phyloP scores from a whole-genome alignment of 2,797 vertebrate genomes.

The Mormyrops boulengeri region DNA sequence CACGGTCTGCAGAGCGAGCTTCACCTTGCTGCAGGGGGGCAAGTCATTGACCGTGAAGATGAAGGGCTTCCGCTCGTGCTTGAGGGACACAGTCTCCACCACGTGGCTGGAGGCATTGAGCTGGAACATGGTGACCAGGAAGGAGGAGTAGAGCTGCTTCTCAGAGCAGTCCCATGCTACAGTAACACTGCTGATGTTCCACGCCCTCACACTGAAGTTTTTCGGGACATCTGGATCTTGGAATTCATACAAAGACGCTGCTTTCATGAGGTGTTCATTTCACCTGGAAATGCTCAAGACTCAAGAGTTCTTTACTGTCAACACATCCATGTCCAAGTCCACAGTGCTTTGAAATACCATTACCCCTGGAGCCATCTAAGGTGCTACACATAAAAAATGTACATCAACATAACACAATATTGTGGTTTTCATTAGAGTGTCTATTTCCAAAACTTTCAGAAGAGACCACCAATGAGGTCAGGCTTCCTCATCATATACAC shows the following conservation, averaged over 20 bases:
- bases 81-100: conserved; percentile 26
- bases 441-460: neutral
- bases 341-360: neutral
- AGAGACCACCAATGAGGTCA: neutral
- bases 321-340: neutral
- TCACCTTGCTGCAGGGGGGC: conserved; percentile 51
- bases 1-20: conserved; percentile 51
- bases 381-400: neutral
- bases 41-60: conserved; percentile 39
- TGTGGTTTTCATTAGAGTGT: neutral
- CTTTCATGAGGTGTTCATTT: neutral
- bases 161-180: conserved; percentile 51
- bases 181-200: conserved; percentile 50
- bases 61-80: conserved; percentile 23
- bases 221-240: conserved; percentile 52
- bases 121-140: conserved; percentile 48
- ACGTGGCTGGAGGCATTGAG: conserved; percentile 39
- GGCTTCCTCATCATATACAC: neutral
- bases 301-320: neutral
- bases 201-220: conserved; percentile 38
- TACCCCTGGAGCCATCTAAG: neutral
- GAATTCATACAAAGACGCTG: neutral
- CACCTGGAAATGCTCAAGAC: neutral
- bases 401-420: neutral
- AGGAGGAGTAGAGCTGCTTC: conserved; percentile 40